Base-by-base conservation (phyloP, 2,888 invertebrate species). In the Lobophora halterata region DNA sequence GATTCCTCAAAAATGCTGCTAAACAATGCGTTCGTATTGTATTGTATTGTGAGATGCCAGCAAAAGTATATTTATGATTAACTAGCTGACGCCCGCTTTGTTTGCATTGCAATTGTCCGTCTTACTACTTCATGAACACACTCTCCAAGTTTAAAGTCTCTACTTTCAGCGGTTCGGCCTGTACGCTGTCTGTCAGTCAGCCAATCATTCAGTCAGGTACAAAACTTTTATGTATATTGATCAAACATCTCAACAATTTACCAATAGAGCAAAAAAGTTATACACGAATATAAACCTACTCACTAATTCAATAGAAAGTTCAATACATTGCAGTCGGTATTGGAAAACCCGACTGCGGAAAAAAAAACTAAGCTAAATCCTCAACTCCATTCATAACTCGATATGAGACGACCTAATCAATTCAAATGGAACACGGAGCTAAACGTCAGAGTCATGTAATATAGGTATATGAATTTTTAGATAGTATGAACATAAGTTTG, bases 351-450 rank as follows among this genome's bases (percentile, higher is more conserved):
- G 49, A 55, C 38, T 62, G 71, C 55, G 51, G 49, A 55, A 61
- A 68, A 55, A 61, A 68, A 70, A 70, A 70, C 64, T 48, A 58
- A 58, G 62, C 64, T 58, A 67, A 73, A 73, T 66, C 65, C 65
- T 66, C 54, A 71, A 72, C 66, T 73, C 77, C 68, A 79, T 82
- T 83, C 80, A 79, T 64, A 73, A 72, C 72, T 71, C 79, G 68
- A 79, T 79, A 79, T 71, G 77, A 75, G 78, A 65, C 78, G 66
- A 75, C 71, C 78, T 85, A 85, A 86, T 87, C 86, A 86, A 81
- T 85, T 85, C 83, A 82, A 79, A 80, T 75, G 74, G 72, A 73
- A 77, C 77, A 71, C 71, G 68, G 75, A 73, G 76, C 63, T 79
- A 81, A 80, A 76, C 69, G 20, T 28, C 24, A 10, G 26, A 37